Base-by-base conservation (phyloP, 2,888 invertebrate genomes). In the Busseola fusca region DNA sequence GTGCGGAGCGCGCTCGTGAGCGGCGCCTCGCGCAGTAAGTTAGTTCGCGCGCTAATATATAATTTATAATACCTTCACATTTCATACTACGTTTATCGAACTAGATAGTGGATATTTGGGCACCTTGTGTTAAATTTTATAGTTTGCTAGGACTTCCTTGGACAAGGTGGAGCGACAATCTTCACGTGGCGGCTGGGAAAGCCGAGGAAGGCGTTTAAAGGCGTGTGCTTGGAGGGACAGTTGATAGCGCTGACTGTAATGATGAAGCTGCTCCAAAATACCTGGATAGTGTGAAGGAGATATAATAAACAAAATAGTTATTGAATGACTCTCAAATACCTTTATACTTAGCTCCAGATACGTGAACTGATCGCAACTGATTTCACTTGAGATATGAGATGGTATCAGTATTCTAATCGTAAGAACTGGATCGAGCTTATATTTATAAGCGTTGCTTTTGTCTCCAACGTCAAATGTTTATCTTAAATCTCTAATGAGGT, bases 321-420 rank as follows among this genome's bases (percentile, higher is more conserved):
- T 18, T 34, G 27, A 48, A 57, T 57, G 25, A 3, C 14, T 50
- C 18, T 72, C 58, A 63, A 40, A 40, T 50, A 45, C 48, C 16
- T 72, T 34, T 14, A 56, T 10, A 50, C 25, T 56, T 37, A 79
- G 52, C 48, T 58, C 40, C 3, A 64, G 48, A 63, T 74, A 57
- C 34, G 34, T 52, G 25, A 37, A 18, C 25, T 54, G 63, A 81
- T 81, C 52, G 64, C 30, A 60, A 57, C 37, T 56, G 76, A 76
- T 77, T 81, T 76, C 45, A 60, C 37, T 76, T 37, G 25, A 76
- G 76, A 77, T 77, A 81, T 14, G 21, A 68, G 81, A 77, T 77
- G 5, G 16, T 76, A 81, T 77, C 76, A 16, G 27, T 12, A 0
- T 18, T 64, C 34, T 76, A 80, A 76, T 76, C 76, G 62, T 64